A percentile compares a stretch with the other conserved stretches of the same genome.
Evolutionary conservation across 1,140 invertebrate species (phyloP).

Genomic region (Drosophila grimshawi): DNA sequence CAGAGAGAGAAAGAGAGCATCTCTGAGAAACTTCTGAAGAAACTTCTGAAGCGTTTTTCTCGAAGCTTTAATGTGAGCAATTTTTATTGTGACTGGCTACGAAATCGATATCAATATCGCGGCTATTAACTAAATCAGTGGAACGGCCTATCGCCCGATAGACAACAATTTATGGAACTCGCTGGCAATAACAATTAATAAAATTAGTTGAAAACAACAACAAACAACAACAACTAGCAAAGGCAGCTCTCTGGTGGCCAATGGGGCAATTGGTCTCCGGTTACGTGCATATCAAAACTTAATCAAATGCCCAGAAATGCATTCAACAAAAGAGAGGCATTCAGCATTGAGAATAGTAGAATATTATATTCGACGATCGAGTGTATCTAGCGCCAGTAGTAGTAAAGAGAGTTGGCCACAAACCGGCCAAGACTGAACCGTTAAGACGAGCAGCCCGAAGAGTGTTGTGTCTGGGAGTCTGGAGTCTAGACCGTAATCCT

Average conservation of each 20-base stretch:
- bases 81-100: constrained; percentile 72
- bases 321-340: constrained; percentile 48
- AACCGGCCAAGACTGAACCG: constrained; percentile 56
- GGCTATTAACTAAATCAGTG: constrained; percentile 80
- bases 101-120: constrained; percentile 77
- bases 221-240: constrained; percentile 12
- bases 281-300: constrained; percentile 73
- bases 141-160: constrained; percentile 60
- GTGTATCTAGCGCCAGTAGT: constrained; percentile 57
- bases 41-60: not conserved
- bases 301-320: constrained; percentile 52
- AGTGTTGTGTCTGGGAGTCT: constrained; percentile 37
- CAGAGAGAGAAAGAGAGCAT: not conserved
- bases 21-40: not conserved
- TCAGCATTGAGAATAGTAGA: constrained; percentile 14
- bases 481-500: constrained; percentile 77
- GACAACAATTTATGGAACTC: constrained; percentile 71
- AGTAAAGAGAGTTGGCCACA: constrained; percentile 45
- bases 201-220: constrained; percentile 63
- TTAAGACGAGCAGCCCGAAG: constrained; percentile 48
- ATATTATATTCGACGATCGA: not conserved
- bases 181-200: constrained; percentile 78
- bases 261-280: constrained; percentile 48
- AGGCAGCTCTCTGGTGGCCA: constrained; percentile 55
- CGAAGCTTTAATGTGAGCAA: constrained; percentile 68